phyloP scores from a whole-genome alignment of 1,140 invertebrate genomes.

The Pogonomyrmex barbatus region DNA sequence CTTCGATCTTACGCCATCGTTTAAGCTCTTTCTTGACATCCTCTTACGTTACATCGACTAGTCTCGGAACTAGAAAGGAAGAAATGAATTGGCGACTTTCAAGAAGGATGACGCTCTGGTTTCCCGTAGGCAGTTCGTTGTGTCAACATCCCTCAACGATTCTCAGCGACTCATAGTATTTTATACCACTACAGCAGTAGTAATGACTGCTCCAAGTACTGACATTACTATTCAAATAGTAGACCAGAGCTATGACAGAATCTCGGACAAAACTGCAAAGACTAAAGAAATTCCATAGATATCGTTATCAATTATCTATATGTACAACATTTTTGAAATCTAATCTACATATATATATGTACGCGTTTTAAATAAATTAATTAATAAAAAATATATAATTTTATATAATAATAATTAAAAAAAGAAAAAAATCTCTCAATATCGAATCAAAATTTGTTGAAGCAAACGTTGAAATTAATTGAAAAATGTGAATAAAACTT shows the following conservation, averaged over 20 bases:
- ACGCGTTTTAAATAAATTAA: background rate
- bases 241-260: background rate
- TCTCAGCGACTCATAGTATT: background rate
- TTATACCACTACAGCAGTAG: background rate
- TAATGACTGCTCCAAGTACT: conserved; percentile 23
- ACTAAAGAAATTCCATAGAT: background rate
- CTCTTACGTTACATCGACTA: conserved; percentile 40
- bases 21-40: conserved; percentile 35
- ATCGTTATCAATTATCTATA: background rate
- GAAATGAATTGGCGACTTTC: conserved; percentile 56
- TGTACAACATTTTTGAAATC: background rate
- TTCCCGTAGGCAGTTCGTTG: conserved; percentile 7
- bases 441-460: background rate
- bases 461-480: background rate
- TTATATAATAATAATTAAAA: background rate
- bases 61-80: conserved; percentile 41
- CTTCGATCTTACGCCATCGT: conserved; percentile 55
- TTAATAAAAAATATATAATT: background rate
- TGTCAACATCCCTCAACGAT: background rate
- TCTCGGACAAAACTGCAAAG: conserved; percentile 7
- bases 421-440: background rate
- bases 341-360: background rate
- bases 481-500: background rate
- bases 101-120: conserved; percentile 35
- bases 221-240: background rate